A percentile compares a stretch with the other conserved stretches of the same genome.
These are phyloP conservation scores for Oxystoma pomonae DNA, from an alignment of 2,888 invertebrate genomes.

Conservation along the genomic window DNA sequence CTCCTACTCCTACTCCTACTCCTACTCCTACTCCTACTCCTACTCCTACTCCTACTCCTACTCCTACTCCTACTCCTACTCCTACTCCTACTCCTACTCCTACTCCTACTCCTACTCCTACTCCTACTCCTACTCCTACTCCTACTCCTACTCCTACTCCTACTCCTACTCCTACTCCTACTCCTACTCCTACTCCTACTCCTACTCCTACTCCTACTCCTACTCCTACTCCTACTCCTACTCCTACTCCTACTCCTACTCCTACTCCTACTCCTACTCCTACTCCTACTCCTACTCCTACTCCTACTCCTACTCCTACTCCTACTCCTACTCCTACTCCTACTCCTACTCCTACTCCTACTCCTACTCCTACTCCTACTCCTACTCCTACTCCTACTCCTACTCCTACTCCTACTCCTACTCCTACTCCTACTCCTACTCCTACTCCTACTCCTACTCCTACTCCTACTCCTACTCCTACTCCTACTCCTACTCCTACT, in stretches of 20 bases:
- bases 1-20: background rate
- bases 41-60: background rate
- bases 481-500: background rate
- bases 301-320: background rate
- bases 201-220: background rate
- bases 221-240: background rate
- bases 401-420: background rate
- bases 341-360: background rate
- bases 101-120: background rate
- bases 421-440: background rate
- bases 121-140: background rate
- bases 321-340: background rate
- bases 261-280: background rate
- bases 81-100: background rate
- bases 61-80: background rate
- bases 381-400: background rate
- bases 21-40: background rate
- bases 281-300: background rate
- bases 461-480: background rate
- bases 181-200: background rate
- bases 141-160: background rate
- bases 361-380: background rate
- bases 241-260: background rate
- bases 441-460: background rate
- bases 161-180: background rate